These are phyloP conservation scores for Parambassis ranga DNA, from an alignment of 2,797 vertebrate species.

Conservation along the genomic window DNA sequence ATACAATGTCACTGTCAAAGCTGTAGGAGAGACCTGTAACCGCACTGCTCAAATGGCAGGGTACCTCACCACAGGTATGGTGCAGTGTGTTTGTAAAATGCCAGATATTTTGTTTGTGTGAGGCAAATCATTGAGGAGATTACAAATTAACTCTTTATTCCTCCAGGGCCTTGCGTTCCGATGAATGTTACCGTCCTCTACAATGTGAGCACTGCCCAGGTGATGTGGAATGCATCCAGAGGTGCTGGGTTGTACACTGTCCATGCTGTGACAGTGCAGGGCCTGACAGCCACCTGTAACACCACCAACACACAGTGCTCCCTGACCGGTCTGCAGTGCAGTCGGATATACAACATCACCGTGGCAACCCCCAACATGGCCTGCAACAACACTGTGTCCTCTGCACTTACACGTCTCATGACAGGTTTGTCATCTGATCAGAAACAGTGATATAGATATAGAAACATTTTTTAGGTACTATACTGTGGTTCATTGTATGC, in stretches of 20 bases:
- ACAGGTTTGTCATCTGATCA: conserved; percentile 60
- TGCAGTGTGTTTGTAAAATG: not conserved
- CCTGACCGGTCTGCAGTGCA: conserved; percentile 67
- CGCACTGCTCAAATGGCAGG: conserved; percentile 59
- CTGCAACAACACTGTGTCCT: conserved; percentile 50
- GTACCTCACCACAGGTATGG: conserved; percentile 71
- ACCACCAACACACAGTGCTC: conserved; percentile 49
- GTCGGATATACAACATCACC: conserved; percentile 68
- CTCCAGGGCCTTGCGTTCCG: conserved; percentile 68
- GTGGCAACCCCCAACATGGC: conserved; percentile 52
- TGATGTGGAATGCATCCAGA: conserved; percentile 46
- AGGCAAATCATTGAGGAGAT: too few relatives aligned
- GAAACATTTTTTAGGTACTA: too few relatives aligned
- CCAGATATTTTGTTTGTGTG: not conserved
- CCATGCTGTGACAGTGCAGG: conserved; percentile 39
- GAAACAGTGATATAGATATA: too few relatives aligned
- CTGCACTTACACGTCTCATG: conserved; percentile 29
- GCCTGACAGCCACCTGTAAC: conserved; percentile 34
- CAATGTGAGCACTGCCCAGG: conserved; percentile 28
- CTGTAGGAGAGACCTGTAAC: conserved; percentile 65
- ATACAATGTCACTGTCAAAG: conserved; percentile 67
- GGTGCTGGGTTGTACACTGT: conserved; percentile 56
- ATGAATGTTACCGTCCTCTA: conserved; percentile 51
- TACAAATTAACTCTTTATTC: not conserved
- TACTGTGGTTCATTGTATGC: too few relatives aligned